These are phyloP conservation scores for Tympanuchus pallidicinctus DNA, from an alignment of 2,113 vertebrate species.

Conservation along the genomic window DNA sequence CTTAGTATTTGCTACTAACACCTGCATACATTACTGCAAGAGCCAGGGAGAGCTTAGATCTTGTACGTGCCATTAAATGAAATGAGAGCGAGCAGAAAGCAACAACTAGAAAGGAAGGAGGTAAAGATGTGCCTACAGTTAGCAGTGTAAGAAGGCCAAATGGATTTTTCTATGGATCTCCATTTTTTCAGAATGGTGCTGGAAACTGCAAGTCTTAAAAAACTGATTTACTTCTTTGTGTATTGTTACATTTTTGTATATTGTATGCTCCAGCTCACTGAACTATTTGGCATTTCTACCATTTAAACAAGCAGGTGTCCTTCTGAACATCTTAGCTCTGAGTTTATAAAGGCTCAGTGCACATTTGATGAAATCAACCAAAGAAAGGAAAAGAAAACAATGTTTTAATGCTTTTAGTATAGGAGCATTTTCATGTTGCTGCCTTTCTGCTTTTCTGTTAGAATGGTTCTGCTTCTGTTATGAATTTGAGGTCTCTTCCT, in stretches of 20 bases:
- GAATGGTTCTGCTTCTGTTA: not conserved
- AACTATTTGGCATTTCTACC: not conserved
- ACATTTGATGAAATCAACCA: not conserved
- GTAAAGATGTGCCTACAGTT: not conserved
- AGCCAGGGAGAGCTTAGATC: not conserved
- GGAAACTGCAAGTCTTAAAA: not conserved
- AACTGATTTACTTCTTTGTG: not conserved
- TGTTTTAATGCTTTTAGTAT: not conserved
- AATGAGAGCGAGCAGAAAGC: not conserved
- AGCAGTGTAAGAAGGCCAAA: not conserved
- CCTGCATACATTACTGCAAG: not conserved
- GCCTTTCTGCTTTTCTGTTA: not conserved
- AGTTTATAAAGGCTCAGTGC: not conserved
- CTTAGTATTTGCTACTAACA: not conserved
- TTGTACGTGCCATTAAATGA: not conserved
- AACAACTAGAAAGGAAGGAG: not conserved
- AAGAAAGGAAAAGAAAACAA: not conserved
- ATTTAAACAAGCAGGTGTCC: accelerated
- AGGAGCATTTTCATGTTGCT: not conserved
- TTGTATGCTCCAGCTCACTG: not conserved
- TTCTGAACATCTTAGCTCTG: not conserved
- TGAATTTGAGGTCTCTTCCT: not conserved
- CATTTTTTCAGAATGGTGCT: not conserved
- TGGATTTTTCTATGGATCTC: not conserved
- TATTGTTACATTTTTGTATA: not conserved